Evolutionary conservation across 2,888 invertebrate genomes (phyloP), one percentile per base, ranked within the genome.

Genomic region (Kryphioiulus occultus): DNA sequence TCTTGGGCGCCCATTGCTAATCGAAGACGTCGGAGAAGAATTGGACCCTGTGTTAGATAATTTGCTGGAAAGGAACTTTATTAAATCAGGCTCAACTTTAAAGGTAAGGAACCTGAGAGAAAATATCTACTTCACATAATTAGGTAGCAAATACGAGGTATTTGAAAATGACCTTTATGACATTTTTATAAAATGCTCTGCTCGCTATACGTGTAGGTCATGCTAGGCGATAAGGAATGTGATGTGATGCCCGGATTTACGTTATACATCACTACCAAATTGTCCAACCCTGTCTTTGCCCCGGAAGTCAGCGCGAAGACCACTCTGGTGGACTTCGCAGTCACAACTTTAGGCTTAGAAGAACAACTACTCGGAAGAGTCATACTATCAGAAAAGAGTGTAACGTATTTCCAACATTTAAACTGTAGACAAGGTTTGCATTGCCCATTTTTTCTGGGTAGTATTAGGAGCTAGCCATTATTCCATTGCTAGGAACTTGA

Each of bases 271-370:
- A 99, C 99, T 0, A 99, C 99, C 0, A 99, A 99, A 92, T 92
- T 99, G 87, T 97, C 98, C 0, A 99, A 99, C 93, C 99, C 99
- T 0, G 96, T 98, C 0, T 99, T 98, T 92, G 98, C 98, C 19
- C 99, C 99, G 0, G 99, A 99, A 93, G 95, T 99, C 89, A 97
- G 97, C 91, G 98, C 99, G 0, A 98, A 98, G 92, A 98, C 98
- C 0, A 97, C 98, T 0, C 98, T 99, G 88, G 98, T 99, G 90
- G 98, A 99, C 92, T 99, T 99, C 91, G 99, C 99, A 0, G 99
- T 99, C 0, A 99, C 99, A 3, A 98, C 98, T 96, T 95, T 96
- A 91, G 98, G 99, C 15, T 92, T 99, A 42, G 99, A 99, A 92
- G 99, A 99, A 92, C 99, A 99, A 91, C 92, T 99, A 7, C 92